Conservation (phyloP, 2,888 invertebrate genomes). For the Merodon equestris region DNA sequence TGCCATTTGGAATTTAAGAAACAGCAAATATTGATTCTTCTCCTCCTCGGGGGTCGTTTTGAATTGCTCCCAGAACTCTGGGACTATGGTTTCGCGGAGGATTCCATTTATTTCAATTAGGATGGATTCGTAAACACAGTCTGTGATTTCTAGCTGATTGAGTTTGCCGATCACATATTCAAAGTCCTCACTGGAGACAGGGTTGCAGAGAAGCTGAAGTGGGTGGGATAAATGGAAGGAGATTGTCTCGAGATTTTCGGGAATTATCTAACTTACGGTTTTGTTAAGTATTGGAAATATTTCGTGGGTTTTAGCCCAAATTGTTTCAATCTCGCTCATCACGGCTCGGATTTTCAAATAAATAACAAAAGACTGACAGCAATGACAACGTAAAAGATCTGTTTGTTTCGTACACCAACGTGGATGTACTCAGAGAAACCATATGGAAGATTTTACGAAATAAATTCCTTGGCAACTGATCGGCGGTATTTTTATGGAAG, state of each 20-base stretch:
- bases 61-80: constrained; percentile 77
- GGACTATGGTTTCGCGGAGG: constrained; percentile 74
- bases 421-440: too few relatives aligned
- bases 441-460: too few relatives aligned
- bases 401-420: constrained; percentile 20
- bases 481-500: too few relatives aligned
- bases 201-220: constrained; percentile 58
- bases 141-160: constrained; percentile 63
- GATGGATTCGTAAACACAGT: constrained; percentile 72
- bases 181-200: constrained; percentile 65
- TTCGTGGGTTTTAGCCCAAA: constrained; percentile 72
- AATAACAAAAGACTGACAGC: too few relatives aligned
- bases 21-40: constrained; percentile 70
- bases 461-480: too few relatives aligned
- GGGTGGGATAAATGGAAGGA: background rate
- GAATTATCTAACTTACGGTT: constrained; percentile 67
- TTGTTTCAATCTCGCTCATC: constrained; percentile 72
- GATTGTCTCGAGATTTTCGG: too few relatives aligned
- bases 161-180: constrained; percentile 64
- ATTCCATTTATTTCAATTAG: constrained; percentile 73
- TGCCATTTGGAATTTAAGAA: constrained; percentile 74
- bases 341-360: background rate
- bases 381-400: constrained; percentile 17
- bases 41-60: constrained; percentile 52
- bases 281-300: constrained; percentile 75